Conservation (phyloP, 2,797 vertebrate species). For the Anniella stebbinsi region DNA sequence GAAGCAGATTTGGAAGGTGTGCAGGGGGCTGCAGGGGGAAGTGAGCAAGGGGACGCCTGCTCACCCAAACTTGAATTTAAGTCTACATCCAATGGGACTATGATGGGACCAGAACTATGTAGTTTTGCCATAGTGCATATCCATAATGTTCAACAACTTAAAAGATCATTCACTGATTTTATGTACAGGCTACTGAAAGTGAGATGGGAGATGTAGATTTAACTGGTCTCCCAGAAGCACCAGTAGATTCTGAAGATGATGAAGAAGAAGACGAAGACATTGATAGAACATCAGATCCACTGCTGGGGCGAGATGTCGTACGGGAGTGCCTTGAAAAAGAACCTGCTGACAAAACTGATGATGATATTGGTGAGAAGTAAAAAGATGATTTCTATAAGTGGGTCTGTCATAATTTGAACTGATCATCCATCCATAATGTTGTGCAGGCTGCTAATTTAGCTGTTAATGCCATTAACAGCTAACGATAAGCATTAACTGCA, state of each 20-base stretch:
- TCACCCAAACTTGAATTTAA: background rate
- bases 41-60: too few relatives aligned
- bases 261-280: conserved; percentile 98
- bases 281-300: conserved; percentile 90
- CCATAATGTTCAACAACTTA: conserved; percentile 8
- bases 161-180: conserved; percentile 46
- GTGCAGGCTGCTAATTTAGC: background rate
- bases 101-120: background rate
- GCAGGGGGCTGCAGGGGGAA: too few relatives aligned
- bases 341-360: conserved; percentile 93
- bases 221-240: conserved; percentile 94
- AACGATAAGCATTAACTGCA: background rate
- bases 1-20: too few relatives aligned
- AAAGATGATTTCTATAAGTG: background rate
- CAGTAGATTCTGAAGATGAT: conserved; percentile 97
- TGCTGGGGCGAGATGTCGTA: conserved; percentile 92
- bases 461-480: background rate
- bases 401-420: background rate
- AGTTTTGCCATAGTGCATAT: background rate
- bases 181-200: conserved; percentile 92
- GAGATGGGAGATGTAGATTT: conserved; percentile 97
- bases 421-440: background rate
- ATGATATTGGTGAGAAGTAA: conserved; percentile 90
- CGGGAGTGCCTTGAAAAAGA: conserved; percentile 98
- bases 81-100: background rate